These are phyloP conservation scores for Zootoca vivipara DNA, from an alignment of 2,113 vertebrate species.

Conservation along the genomic window DNA sequence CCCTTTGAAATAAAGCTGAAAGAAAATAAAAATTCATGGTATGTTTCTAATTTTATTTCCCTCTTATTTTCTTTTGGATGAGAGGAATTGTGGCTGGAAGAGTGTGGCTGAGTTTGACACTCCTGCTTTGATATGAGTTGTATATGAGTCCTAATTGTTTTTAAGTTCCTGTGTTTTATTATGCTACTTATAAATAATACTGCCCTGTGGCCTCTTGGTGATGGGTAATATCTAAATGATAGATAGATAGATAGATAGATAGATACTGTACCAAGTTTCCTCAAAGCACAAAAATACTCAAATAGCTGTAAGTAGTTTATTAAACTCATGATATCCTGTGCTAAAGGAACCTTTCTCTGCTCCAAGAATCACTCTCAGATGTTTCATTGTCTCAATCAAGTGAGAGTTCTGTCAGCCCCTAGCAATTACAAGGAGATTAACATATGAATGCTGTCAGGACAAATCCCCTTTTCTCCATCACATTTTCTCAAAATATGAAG, in stretches of 20 bases:
- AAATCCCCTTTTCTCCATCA: constrained; percentile 17
- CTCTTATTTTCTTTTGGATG: no score
- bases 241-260: background rate
- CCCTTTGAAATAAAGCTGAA: no score
- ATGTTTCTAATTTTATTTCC: no score
- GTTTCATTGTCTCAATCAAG: constrained; percentile 17
- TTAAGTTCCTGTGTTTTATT: no score
- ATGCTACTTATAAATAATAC: no score
- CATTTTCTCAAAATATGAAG: constrained; percentile 14
- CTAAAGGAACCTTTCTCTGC: constrained; percentile 8
- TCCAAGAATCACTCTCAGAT: constrained; percentile 21
- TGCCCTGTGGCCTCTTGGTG: no score
- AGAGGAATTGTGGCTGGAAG: no score
- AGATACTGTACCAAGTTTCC: background rate
- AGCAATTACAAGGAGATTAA: constrained; percentile 31
- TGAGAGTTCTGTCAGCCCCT: constrained; percentile 29
- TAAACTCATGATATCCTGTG: background rate
- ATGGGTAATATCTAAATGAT: no score
- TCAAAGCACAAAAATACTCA: background rate
- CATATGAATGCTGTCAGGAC: constrained; percentile 23
- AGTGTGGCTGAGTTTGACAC: no score
- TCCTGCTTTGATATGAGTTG: no score
- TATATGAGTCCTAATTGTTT: no score
- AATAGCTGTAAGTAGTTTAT: background rate
- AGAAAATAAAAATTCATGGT: no score